These are phyloP conservation scores for Embiotoca jacksoni DNA, from an alignment of 2,113 vertebrate species.

Conservation along the genomic window DNA sequence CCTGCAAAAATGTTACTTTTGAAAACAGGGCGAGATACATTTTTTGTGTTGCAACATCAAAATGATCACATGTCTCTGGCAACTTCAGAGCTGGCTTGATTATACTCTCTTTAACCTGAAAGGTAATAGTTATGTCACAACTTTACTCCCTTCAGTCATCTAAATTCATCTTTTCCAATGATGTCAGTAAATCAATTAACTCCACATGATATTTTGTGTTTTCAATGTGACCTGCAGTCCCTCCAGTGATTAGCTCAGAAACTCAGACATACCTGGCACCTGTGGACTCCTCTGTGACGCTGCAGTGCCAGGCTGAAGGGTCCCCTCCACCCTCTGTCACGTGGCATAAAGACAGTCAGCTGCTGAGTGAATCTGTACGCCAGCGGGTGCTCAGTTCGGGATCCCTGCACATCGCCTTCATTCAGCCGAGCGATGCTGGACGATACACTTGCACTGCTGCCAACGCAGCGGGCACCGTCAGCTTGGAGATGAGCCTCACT, in stretches of 20 bases:
- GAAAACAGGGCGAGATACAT: no score
- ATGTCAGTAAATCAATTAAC: background rate
- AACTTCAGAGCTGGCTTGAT: background rate
- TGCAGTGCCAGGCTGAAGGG: slow-evolving; percentile 89
- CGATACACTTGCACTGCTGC: slow-evolving; percentile 90
- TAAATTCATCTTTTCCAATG: no score
- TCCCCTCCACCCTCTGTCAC: slow-evolving; percentile 87
- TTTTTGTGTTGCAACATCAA: no score
- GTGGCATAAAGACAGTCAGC: slow-evolving; percentile 91
- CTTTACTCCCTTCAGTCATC: background rate
- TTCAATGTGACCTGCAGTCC: slow-evolving; percentile 82
- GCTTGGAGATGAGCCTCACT: slow-evolving; percentile 80
- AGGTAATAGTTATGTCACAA: background rate
- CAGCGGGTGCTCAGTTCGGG: slow-evolving; percentile 88
- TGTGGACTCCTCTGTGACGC: slow-evolving; percentile 89
- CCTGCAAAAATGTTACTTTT: no score
- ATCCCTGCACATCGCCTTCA: slow-evolving; percentile 90
- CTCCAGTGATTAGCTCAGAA: slow-evolving; percentile 88
- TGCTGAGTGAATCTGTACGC: slow-evolving; percentile 83
- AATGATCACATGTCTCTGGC: no score
- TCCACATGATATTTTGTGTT: background rate
- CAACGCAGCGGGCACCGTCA: slow-evolving; percentile 89
- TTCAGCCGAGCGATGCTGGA: slow-evolving; percentile 87
- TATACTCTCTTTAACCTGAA: background rate
- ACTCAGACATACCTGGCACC: slow-evolving; percentile 78